Evolutionary conservation across 1,140 invertebrate species (phyloP).

Genomic region (Daktulosphaira vitifoliae): DNA sequence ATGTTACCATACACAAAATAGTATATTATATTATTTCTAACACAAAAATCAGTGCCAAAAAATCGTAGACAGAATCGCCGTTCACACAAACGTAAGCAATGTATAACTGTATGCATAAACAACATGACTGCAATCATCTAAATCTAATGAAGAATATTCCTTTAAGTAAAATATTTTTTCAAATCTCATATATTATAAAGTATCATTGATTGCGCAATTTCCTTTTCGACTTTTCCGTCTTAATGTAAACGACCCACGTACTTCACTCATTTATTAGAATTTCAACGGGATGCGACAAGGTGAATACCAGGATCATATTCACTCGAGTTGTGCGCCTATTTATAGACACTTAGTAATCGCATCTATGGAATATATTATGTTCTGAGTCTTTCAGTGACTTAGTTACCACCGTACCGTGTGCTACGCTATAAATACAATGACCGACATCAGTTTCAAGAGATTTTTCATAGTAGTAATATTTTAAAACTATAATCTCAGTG

Average conservation of each 20-base stretch:
- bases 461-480: background rate
- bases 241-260: background rate
- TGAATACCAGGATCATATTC: slow-evolving; percentile 4
- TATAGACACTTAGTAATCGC: slow-evolving; percentile 15
- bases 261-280: background rate
- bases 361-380: slow-evolving; percentile 6
- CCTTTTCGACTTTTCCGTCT: slow-evolving; percentile 1
- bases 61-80: too few relatives aligned
- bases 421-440: slow-evolving; percentile 25
- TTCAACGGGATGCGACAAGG: slow-evolving; percentile 24
- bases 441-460: background rate
- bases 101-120: too few relatives aligned
- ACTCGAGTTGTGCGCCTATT: slow-evolving; percentile 11
- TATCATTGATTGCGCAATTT: too few relatives aligned
- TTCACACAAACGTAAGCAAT: too few relatives aligned
- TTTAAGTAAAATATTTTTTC: too few relatives aligned
- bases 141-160: too few relatives aligned
- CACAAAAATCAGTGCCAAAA: too few relatives aligned
- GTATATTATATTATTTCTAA: too few relatives aligned
- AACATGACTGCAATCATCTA: too few relatives aligned
- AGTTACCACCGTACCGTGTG: slow-evolving; percentile 1
- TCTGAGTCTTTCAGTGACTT: slow-evolving; percentile 11
- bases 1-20: too few relatives aligned
- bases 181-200: too few relatives aligned
- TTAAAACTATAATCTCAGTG: too few relatives aligned